Base-by-base conservation (phyloP, 2,113 vertebrate species). In the Galemys pyrenaicus region DNA sequence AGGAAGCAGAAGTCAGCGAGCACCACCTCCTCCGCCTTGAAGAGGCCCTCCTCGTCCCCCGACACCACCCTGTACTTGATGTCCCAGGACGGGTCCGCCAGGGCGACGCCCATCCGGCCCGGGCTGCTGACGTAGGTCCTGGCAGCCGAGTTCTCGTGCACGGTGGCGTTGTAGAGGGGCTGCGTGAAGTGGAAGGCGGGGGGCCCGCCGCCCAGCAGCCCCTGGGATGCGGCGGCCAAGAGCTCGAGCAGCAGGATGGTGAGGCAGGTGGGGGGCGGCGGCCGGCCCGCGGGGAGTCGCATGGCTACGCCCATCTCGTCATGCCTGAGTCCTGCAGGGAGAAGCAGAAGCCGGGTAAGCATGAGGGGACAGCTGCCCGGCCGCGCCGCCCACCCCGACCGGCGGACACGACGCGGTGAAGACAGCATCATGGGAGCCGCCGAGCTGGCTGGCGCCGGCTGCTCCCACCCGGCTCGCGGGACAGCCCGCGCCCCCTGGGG, bases 1-100 rank as follows among this genome's bases (percentile, higher is more conserved):
- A 99, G 97, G 95, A 99, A 99, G 97, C 99, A 99, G 96, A 99
- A 99, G 98, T 99, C 99, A 8, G 99, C 99, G 78, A 99, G 98
- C 44, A 99, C 96, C 16, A 99, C 99, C 96, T 99, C 99, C 94
- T 99, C 99, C 0, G 99, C 99, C 97, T 99, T 99, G 97, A 99
- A 99, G 96, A 99, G 99, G 1, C 99, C 99, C 91, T 99, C 99
- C 0, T 99, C 99, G 2, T 99, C 99, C 6, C 99, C 99, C 11
- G 99, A 99, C n/a, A 99, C 99, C 94, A 99, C 99, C 97, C 99
- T 98, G 97, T 99, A 99, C 80, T 99, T 99, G 93, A 99, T 98
- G 91, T 99, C 99, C 99, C 99, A 99, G 0, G 99, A 99, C 49
- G 98, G 98, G 92, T 99, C 99, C 8, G 97, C 95, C 74, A 99